Evolutionary conservation across 2,888 invertebrate genomes (phyloP), one percentile per base, ranked within the genome.

Genomic region (Drosophila falleni): DNA sequence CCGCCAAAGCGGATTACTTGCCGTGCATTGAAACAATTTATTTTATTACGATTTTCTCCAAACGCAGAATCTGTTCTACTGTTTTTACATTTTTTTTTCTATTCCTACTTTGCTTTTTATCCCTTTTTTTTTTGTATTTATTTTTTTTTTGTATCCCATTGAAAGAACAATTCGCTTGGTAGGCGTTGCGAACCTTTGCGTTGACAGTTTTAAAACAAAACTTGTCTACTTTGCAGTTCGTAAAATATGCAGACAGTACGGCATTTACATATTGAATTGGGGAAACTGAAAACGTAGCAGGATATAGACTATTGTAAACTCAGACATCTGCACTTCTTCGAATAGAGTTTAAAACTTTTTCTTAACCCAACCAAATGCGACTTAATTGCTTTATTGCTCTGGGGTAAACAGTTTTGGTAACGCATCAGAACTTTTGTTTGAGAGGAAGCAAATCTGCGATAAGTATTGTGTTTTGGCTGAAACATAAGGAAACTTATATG

Each of bases 201-300:
- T 80, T 87, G 89, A 89, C 87, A 87, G 83, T 89, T 84, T 87
- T 84, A 89, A 88, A 88, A 78, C 87, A 86, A 83, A 88, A 88
- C 70, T 83, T 88, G 83, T 83, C 89, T 83, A 77, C 81, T 86
- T 86, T 80, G 89, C 83, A 86, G 87, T 83, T 83, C 63, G 84
- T 83, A 80, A 88, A 88, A 84, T 78, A 84, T 87, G 69, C 84
- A 71, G 77, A 78, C 76, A 68, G 23, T 63, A 62, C 75, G 53
- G 76, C 77, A 77, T 77, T 77, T 70, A 66, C 75, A 77, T 76
- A 79, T 75, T 66, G 75, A 61, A 58, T 58, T 35, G 35, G 13
- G 13, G 13, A 46, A 56, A 66, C 47, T 62, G 61, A 41, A 54
- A 19, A 71, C 31, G n/a, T 46, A 33, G 6, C 35, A 6, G 11